phyloP scores from a whole-genome alignment of 2,797 vertebrate genomes.

The Sebastes umbrosus region DNA sequence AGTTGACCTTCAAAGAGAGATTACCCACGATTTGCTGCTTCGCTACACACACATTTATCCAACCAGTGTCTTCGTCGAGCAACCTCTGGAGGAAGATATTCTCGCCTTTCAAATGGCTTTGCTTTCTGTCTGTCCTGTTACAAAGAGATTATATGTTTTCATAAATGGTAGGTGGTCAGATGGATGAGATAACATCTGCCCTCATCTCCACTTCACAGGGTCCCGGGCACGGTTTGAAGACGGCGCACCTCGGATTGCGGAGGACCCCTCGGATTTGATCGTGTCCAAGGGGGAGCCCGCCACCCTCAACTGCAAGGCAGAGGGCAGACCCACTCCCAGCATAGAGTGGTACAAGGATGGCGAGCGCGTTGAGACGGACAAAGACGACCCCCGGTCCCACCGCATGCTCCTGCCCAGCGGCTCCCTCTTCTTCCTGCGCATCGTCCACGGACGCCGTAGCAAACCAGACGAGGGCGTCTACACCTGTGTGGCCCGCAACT shows the following conservation, averaged over 20 bases:
- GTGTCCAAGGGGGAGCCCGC: slow-evolving; percentile 94
- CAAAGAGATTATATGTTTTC: slow-evolving; percentile 26
- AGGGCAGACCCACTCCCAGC: slow-evolving; percentile 87
- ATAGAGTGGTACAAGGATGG: slow-evolving; percentile 98
- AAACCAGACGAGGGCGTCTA: slow-evolving; percentile 94
- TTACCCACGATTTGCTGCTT: slow-evolving; percentile 32
- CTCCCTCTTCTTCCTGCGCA: slow-evolving; percentile 95
- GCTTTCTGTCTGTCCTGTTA: slow-evolving; percentile 2
- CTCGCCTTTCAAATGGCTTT: neutral
- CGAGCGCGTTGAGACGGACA: slow-evolving; percentile 91
- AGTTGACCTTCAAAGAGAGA: slow-evolving; percentile 27
- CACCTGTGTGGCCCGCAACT: slow-evolving; percentile 93
- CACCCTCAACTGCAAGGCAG: slow-evolving; percentile 93
- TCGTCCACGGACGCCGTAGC: slow-evolving; percentile 91
- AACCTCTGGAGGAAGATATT: neutral
- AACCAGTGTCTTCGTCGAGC: neutral
- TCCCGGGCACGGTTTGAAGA: slow-evolving; percentile 87
- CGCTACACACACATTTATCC: slow-evolving; percentile 1
- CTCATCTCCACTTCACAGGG: slow-evolving; percentile 72
- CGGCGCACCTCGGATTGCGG: slow-evolving; percentile 88
- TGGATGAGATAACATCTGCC: slow-evolving; percentile 29
- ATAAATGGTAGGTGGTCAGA: slow-evolving; percentile 14
- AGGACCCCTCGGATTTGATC: slow-evolving; percentile 92
- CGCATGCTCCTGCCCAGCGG: slow-evolving; percentile 95
- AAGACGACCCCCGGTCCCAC: slow-evolving; percentile 93